Conservation (phyloP, 2,113 vertebrate genomes). For the Holacanthus passer region DNA sequence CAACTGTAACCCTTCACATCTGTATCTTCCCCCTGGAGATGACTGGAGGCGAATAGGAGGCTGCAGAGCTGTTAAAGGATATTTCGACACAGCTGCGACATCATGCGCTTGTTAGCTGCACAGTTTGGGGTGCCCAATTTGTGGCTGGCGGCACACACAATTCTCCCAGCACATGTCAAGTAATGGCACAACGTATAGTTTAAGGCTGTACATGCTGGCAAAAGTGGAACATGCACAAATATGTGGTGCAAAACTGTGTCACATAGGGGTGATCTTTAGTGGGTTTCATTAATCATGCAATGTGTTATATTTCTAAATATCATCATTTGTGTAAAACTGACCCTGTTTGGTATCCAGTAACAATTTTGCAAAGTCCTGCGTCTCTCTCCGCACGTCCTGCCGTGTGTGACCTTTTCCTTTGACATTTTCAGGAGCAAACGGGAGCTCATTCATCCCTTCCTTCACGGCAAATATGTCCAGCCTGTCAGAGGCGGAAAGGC, state of each 20-base stretch:
- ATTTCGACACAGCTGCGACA: constrained; percentile 23
- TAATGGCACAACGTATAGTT: neutral
- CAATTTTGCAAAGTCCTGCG: neutral
- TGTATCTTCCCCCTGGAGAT: neutral
- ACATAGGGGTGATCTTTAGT: neutral
- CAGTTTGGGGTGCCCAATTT: constrained; percentile 22
- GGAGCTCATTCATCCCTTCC: constrained; percentile 76
- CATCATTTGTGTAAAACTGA: neutral
- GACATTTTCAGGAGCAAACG: constrained; percentile 79
- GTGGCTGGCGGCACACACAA: neutral
- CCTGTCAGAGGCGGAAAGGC: constrained; percentile 77
- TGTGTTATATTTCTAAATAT: neutral
- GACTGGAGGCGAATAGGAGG: constrained; percentile 15
- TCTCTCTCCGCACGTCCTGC: constrained; percentile 19
- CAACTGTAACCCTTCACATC: neutral
- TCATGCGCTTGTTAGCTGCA: constrained; percentile 7
- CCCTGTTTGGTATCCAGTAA: neutral
- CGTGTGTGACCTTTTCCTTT: constrained; percentile 61
- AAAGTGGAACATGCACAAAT: neutral
- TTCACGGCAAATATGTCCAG: constrained; percentile 79
- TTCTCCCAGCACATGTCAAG: constrained; percentile 18
- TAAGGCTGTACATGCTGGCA: constrained; percentile 9
- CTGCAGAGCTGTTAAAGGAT: neutral
- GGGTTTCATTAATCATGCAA: neutral
- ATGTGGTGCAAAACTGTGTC: neutral